Evolutionary conservation across 2,797 vertebrate species (phyloP).

Genomic region (Manis crassicaudata): DNA sequence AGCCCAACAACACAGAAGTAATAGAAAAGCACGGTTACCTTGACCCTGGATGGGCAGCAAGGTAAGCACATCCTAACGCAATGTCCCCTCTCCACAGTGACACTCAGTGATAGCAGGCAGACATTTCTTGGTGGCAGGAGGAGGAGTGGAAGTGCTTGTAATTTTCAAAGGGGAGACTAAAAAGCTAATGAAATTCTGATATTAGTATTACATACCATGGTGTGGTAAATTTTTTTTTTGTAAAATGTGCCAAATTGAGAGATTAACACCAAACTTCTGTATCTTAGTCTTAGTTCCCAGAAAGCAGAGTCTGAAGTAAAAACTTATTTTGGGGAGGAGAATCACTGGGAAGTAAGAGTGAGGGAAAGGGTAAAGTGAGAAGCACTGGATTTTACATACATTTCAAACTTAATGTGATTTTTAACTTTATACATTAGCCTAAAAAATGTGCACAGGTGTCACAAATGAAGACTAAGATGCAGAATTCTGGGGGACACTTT

Average conservation of each 20-base stretch:
- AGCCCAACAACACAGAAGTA: accelerated
- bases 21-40: accelerated
- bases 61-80: accelerated
- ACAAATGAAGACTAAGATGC: background rate
- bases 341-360: background rate
- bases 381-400: background rate
- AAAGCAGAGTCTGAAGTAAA: background rate
- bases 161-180: background rate
- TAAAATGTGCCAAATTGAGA: background rate
- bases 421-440: background rate
- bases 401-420: background rate
- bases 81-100: accelerated
- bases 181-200: background rate
- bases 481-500: background rate
- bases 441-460: background rate
- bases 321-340: background rate
- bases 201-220: background rate
- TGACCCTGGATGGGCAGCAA: accelerated
- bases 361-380: background rate
- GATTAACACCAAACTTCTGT: background rate
- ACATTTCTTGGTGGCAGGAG: background rate
- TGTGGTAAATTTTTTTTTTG: background rate
- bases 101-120: accelerated
- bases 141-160: background rate
- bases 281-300: background rate